Conservation (phyloP, 2,113 vertebrate species). For the Petroica traversi region DNA sequence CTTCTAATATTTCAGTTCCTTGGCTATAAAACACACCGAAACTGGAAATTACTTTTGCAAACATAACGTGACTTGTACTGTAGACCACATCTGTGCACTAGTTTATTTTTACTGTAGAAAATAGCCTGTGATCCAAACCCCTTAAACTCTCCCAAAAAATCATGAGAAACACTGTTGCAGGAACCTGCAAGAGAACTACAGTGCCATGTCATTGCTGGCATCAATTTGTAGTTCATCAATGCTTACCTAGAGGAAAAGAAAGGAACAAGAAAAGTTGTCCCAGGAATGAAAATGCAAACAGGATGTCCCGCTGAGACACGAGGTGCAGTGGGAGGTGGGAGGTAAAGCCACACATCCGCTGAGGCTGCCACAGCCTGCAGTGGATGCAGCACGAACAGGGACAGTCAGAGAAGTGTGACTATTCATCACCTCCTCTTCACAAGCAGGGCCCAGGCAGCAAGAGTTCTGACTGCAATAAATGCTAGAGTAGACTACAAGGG, state of each 20-base stretch:
- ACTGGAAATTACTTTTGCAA: background rate
- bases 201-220: background rate
- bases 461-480: background rate
- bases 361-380: background rate
- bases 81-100: background rate
- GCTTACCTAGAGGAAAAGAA: background rate
- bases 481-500: background rate
- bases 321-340: background rate
- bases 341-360: rapidly evolving
- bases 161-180: background rate
- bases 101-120: background rate
- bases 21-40: background rate
- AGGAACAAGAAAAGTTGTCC: background rate
- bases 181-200: background rate
- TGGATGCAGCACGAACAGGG: background rate
- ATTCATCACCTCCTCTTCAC: background rate
- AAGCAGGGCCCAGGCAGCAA: background rate
- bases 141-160: background rate
- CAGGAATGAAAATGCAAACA: background rate
- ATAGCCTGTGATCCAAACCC: background rate
- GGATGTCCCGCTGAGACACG: rapidly evolving
- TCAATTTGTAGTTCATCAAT: background rate
- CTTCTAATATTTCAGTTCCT: background rate
- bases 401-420: background rate
- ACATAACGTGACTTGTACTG: background rate